Base-by-base conservation (phyloP, 2,797 vertebrate genomes). In the Gobio occitaniae region DNA sequence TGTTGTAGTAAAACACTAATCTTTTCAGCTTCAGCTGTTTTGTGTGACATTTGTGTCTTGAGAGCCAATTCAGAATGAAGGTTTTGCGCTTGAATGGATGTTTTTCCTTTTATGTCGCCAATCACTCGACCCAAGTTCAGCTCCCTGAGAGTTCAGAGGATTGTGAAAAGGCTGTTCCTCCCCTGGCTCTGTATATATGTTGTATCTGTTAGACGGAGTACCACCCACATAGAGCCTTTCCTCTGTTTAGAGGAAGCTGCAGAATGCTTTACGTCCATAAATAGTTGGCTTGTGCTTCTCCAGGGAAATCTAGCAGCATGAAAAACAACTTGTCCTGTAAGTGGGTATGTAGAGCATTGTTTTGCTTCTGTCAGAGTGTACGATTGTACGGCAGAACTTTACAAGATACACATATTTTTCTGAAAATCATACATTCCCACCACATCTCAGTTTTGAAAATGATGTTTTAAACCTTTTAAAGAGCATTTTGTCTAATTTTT, bases 221-320 rank as follows among this genome's bases (percentile, higher is more conserved):
- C 88, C 89, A 90, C 88, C 89, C 89, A 90, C 86, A 86, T 82
- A 61, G 87, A 87, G 85, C 80, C 79, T 84, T 38, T 85, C 80
- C 78, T 80, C 65, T 86, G 86, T 87, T 88, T 84, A 79, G 86
- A 88, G 85, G 88, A 90, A 90, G 76, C 82, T 13, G 63, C 72
- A 63, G 63, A 88, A 87, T 84, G 59, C 84, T 80, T 84, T 74
- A 80, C 78, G 56, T 82, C 88, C 87, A 88, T 80, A 89, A 89
- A 90, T 90, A 88, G 85, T 82, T 78, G 32, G 69, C 84, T 85
- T 78, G 68, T 70, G 78, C 83, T 83, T 48, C 88, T 86, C 78
- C 50, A 63, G 84, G 81, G 88, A 87, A 82, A 80, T 84, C 78
- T 72, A 15, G 56, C 71, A 44, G 85, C 41, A 52, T 78, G 54